Conservation (phyloP, 1,140 invertebrate genomes). For the Drosophila melanogaster region Release_6_plus_ISO1_MT NT_033777.3:11746001-11746500, state of each 20-base stretch:
- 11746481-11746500: conserved; percentile 54
- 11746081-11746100: conserved; percentile 71
- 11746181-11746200: conserved; percentile 23
- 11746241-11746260: conserved; percentile 49
- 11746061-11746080: conserved; percentile 68
- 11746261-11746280: conserved; percentile 67
- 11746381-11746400: conserved; percentile 22
- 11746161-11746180: conserved; percentile 24
- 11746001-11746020: conserved; percentile 71
- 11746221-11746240: not conserved
- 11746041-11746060: conserved; percentile 68
- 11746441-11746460: conserved; percentile 66
- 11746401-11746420: conserved; percentile 43
- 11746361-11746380: conserved; percentile 23
- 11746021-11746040: conserved; percentile 60
- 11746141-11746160: conserved; percentile 47
- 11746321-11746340: conserved; percentile 65
- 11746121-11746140: conserved; percentile 50
- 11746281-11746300: conserved; percentile 67
- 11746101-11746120: conserved; percentile 57
- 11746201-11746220: conserved; percentile 2
- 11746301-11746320: conserved; percentile 71
- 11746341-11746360: conserved; percentile 64
- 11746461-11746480: conserved; percentile 61
- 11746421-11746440: conserved; percentile 51